These are phyloP conservation scores for Strigamia maritima DNA, from an alignment of 2,888 invertebrate species.

Conservation along the genomic window DNA sequence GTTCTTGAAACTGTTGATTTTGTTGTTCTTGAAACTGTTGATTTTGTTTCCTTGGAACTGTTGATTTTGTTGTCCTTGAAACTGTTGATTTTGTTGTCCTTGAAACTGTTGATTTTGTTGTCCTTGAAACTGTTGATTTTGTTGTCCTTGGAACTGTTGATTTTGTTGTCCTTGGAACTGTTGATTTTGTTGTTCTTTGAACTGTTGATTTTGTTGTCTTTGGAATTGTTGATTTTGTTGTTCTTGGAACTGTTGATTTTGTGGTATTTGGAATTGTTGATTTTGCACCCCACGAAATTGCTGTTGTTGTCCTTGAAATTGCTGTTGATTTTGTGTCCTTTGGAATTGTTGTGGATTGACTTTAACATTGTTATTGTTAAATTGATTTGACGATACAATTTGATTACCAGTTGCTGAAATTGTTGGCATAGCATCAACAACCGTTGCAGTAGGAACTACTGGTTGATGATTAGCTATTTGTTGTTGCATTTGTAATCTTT, in stretches of 20 bases:
- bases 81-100: neutral
- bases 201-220: constrained; percentile 1
- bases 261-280: constrained; percentile 12
- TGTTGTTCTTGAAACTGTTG: neutral
- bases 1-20: neutral
- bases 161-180: constrained; percentile 19
- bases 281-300: neutral
- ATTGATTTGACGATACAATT: neutral
- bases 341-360: neutral
- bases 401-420: neutral
- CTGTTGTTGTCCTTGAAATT: neutral
- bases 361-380: neutral
- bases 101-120: neutral
- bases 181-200: neutral
- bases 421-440: neutral
- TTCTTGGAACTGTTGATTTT: neutral
- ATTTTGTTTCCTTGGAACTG: constrained; percentile 6
- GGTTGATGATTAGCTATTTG: constrained; percentile 19
- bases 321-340: neutral
- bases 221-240: constrained; percentile 21
- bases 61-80: neutral
- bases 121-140: neutral
- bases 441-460: neutral
- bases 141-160: constrained; percentile 18
- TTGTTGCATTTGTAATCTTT: constrained; percentile 30